A percentile compares a stretch with the other conserved stretches of the same genome.
Evolutionary conservation across 2,888 invertebrate genomes (phyloP).

Genomic region (Tinea pellionella): DNA sequence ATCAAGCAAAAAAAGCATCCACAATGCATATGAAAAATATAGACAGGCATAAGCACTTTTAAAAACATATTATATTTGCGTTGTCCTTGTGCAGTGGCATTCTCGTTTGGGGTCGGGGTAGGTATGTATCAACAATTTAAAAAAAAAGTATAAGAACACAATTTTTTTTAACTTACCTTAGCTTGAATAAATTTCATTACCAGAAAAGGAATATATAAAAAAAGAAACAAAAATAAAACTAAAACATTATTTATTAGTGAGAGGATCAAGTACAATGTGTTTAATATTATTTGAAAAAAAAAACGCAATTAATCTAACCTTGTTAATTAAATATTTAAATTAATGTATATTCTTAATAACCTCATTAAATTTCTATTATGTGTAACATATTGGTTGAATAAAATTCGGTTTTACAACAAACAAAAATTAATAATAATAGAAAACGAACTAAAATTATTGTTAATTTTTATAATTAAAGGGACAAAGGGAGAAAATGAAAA

Average conservation of each 20-base stretch:
- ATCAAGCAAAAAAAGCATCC: too few species aligned
- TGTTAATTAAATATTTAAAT: not conserved
- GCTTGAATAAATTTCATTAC: slow-evolving; percentile 4
- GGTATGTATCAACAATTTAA: too few species aligned
- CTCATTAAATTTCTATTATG: not conserved
- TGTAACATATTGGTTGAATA: not conserved
- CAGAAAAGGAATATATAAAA: slow-evolving; percentile 1
- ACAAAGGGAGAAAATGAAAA: slow-evolving; percentile 23
- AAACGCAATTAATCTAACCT: not conserved
- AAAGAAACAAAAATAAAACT: slow-evolving; percentile 3
- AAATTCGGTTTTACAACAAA: slow-evolving; percentile 1
- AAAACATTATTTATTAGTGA: slow-evolving; percentile 16
- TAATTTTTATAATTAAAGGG: slow-evolving; percentile 8
- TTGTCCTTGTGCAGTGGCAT: too few species aligned
- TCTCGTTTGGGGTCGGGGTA: too few species aligned
- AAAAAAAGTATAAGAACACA: too few species aligned
- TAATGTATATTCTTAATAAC: not conserved
- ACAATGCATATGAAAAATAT: too few species aligned
- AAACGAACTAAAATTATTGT: not conserved
- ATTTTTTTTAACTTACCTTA: not conserved
- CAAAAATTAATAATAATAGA: not conserved
- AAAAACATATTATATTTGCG: too few species aligned
- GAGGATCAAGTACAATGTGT: slow-evolving; percentile 4
- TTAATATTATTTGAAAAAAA: not conserved
- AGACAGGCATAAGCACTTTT: too few species aligned